Base-by-base conservation (phyloP, 2,797 vertebrate species). In the Hephaestus fuliginosus region DNA sequence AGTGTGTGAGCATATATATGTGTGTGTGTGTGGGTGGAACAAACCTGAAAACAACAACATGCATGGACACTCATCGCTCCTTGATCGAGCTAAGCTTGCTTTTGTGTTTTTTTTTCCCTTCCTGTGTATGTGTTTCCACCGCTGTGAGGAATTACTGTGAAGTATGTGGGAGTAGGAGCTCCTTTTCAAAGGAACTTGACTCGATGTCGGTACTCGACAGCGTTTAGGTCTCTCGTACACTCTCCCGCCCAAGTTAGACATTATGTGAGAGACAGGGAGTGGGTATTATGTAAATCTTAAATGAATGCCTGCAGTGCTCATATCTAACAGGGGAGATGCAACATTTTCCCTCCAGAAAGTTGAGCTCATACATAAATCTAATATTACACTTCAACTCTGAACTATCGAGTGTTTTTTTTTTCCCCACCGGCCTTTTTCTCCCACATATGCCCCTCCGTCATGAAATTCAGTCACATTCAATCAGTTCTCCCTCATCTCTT, bases 101-200 rank as follows among this genome's bases (percentile, higher is more conserved):
- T 91, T 84, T 88, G 78, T 88, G 77, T 62, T 75, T 83, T 72
- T 84, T 33, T 33, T 33, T 33, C 30, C 30, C 30, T 33, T 33
- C 30, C 63, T 68, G 56, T 73, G 25, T 44, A n/a, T 69, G 60
- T 74, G 57, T 79, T 74, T 80, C 46, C 55, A 53, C 76, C 12
- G 44, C 82, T 84, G 57, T 52, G 72, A 84, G 75, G 84, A 86
- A 86, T 88, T 60, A 80, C 68, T 80, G 58, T 83, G 77, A 78
- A 70, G 80, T 64, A 68, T 51, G 87, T 88, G 72, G 84, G 82
- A 83, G 88, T 80, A 58, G 81, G 56, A 82, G 82, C 77, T 85
- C 60, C 74, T 79, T 81, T 91, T 81, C 83, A 90, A 81, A 76
- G 80, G 75, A 76, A 71, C 84, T 88, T 68, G 82, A 87, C 86